Conservation (phyloP, 2,113 vertebrate genomes). For the Herpailurus yagouaroundi region DNA sequence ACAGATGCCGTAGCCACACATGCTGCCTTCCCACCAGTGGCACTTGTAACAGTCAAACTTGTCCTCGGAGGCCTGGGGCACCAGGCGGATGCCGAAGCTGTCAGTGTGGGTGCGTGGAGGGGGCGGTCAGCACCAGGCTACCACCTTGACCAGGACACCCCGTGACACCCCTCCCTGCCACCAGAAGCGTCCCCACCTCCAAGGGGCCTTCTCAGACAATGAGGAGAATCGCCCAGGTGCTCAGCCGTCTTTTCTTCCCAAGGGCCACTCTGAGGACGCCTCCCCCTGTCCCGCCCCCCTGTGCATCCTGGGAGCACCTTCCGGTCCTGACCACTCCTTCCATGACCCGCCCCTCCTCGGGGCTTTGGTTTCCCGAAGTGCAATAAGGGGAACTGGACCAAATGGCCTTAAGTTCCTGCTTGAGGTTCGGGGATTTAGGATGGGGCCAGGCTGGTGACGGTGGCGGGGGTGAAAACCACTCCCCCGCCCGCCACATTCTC, state of each 20-base stretch:
- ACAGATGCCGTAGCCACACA: conserved; percentile 89
- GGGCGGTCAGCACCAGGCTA: not conserved
- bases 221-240: not conserved
- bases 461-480: not conserved
- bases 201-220: not conserved
- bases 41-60: conserved; percentile 89
- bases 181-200: not conserved
- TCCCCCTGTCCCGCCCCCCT: too few species aligned
- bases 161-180: not conserved
- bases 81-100: conserved; percentile 88
- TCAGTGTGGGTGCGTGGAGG: accelerated
- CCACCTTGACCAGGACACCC: not conserved
- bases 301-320: not conserved
- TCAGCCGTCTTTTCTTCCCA: not conserved
- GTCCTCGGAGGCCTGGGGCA: conserved; percentile 81
- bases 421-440: not conserved
- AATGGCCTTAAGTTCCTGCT: not conserved
- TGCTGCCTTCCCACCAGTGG: conserved; percentile 86
- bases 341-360: accelerated
- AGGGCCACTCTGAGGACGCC: not conserved
- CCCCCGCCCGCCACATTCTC: not conserved
- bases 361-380: not conserved
- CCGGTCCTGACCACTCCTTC: not conserved
- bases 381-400: accelerated
- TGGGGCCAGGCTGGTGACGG: not conserved